Percentiles rank a stretch among this genome's conserved stretches.
These are phyloP conservation scores for Hirudinaria manillensis DNA, from an alignment of 2,888 invertebrate genomes.

Conservation along the genomic window DNA sequence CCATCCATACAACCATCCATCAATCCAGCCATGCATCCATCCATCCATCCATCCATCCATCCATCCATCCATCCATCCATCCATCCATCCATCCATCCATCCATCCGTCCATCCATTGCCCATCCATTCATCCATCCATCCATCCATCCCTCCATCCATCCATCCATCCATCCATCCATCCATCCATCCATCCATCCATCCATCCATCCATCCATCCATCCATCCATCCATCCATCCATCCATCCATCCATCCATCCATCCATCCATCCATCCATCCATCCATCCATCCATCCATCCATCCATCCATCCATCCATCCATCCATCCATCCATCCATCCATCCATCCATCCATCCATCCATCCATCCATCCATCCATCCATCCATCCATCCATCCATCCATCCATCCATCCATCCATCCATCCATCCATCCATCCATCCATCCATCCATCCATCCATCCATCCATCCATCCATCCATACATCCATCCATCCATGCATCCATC, in stretches of 20 bases:
- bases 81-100: no score
- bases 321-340: slow-evolving; percentile 22
- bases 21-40: no score
- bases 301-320: slow-evolving; percentile 14
- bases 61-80: no score
- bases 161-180: not conserved
- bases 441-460: slow-evolving; percentile 22
- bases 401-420: slow-evolving; percentile 20
- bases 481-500: slow-evolving; percentile 20
- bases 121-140: no score
- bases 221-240: slow-evolving; percentile 15
- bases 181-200: not conserved
- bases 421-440: slow-evolving; percentile 20
- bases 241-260: slow-evolving; percentile 19
- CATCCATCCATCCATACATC: no score
- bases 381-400: slow-evolving; percentile 22
- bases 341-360: slow-evolving; percentile 20
- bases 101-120: no score
- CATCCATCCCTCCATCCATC: no score
- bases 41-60: no score
- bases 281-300: slow-evolving; percentile 16
- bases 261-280: slow-evolving; percentile 22
- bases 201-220: not conserved
- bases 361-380: slow-evolving; percentile 20
- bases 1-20: no score